Evolutionary conservation across 1,140 invertebrate genomes (phyloP).

Genomic region (Zaprionus lachaisei): DNA sequence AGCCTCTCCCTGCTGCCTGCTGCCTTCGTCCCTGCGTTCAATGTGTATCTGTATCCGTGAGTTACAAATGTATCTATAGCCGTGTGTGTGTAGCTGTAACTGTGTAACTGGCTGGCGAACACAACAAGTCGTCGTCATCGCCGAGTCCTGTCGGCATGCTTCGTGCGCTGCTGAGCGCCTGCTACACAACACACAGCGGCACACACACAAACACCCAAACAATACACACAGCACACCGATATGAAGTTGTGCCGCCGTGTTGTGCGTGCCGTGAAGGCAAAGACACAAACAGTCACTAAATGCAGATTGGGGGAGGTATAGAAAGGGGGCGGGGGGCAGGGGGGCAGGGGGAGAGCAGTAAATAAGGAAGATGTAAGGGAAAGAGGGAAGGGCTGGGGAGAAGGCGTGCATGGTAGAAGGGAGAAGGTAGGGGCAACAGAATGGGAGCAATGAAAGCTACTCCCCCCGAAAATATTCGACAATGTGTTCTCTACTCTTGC

Average conservation of each 20-base stretch:
- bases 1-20: neutral
- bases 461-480: neutral
- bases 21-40: neutral
- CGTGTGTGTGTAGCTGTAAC: neutral
- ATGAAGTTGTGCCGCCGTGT: neutral
- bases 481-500: neutral
- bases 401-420: neutral
- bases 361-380: too few species aligned
- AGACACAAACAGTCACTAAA: neutral
- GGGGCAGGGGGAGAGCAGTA: too few species aligned
- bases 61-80: conserved; percentile 71
- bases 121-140: conserved; percentile 42
- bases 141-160: conserved; percentile 19
- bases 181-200: conserved; percentile 69
- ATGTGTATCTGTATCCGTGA: conserved; percentile 38
- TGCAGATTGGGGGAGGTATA: neutral
- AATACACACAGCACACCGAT: conserved; percentile 15
- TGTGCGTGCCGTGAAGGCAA: conserved; percentile 6
- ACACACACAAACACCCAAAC: conserved; percentile 68
- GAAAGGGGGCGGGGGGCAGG: neutral
- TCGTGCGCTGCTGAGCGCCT: conserved; percentile 61
- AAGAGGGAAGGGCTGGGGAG: neutral
- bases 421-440: neutral
- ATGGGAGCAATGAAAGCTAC: too few species aligned
- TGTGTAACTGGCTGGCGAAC: conserved; percentile 1